Conservation (phyloP, 1,140 invertebrate genomes). For the Drosophila pseudoananassae region DNA sequence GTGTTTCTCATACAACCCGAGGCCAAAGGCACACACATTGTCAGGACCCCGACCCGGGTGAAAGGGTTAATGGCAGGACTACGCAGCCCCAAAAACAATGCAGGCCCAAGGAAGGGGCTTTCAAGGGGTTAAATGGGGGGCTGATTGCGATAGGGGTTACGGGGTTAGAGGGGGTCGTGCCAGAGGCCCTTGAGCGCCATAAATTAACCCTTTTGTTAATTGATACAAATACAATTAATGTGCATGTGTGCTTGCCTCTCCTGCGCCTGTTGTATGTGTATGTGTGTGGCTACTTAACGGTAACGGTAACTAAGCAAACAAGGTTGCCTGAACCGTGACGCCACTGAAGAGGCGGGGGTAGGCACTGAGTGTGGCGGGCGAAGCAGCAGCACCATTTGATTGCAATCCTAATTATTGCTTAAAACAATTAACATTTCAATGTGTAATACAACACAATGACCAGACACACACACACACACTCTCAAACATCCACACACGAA, state of each 20-base stretch:
- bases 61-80: conserved; percentile 45
- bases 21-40: conserved; percentile 9
- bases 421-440: conserved; percentile 83
- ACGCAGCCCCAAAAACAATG: conserved; percentile 39
- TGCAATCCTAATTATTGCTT: conserved; percentile 81
- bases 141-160: background rate
- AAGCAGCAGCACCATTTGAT: conserved; percentile 57
- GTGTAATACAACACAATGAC: conserved; percentile 72
- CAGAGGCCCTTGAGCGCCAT: conserved; percentile 74
- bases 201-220: conserved; percentile 84
- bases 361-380: conserved; percentile 22
- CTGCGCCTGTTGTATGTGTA: conserved; percentile 4
- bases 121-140: conserved; percentile 8
- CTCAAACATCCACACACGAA: conserved; percentile 1
- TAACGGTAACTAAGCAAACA: conserved; percentile 75
- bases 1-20: background rate
- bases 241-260: conserved; percentile 19
- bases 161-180: conserved; percentile 15
- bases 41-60: conserved; percentile 10
- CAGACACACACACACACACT: conserved; percentile 30
- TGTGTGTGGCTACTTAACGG: conserved; percentile 66
- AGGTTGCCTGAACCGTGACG: conserved; percentile 43
- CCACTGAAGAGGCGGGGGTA: background rate
- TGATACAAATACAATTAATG: conserved; percentile 84
- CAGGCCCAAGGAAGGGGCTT: conserved; percentile 1